These are phyloP conservation scores for Struthidea cinerea DNA, from an alignment of 2,113 vertebrate genomes.

Conservation along the genomic window DNA sequence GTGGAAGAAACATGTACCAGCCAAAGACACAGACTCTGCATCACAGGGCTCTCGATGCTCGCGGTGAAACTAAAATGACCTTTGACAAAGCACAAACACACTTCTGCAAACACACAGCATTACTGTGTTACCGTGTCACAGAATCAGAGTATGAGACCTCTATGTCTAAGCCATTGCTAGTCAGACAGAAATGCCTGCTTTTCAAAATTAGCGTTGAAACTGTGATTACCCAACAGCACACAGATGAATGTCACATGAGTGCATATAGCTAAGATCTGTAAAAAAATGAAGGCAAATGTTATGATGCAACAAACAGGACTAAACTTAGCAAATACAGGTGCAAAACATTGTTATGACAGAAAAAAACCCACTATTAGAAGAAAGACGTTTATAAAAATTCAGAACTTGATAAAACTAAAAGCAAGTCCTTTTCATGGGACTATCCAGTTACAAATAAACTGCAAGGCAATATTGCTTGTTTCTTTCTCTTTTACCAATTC, in stretches of 20 bases:
- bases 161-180: background rate
- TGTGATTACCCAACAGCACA: background rate
- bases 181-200: background rate
- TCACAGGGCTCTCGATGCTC: background rate
- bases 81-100: conserved; percentile 7
- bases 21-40: background rate
- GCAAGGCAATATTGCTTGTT: background rate
- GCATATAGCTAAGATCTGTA: background rate
- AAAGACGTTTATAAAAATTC: background rate
- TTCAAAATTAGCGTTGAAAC: background rate
- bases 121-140: background rate
- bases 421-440: background rate
- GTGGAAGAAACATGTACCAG: background rate
- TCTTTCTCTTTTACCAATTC: background rate
- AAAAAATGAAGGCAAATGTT: background rate
- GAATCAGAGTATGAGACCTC: background rate
- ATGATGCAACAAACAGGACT: background rate
- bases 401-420: background rate
- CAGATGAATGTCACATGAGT: background rate
- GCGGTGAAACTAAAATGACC: background rate
- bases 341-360: background rate
- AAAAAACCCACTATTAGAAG: background rate
- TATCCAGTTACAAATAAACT: background rate
- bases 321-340: background rate
- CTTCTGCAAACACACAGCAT: background rate